Evolutionary conservation across 1,140 invertebrate genomes (phyloP).

Genomic region (Platyura marginata): DNA sequence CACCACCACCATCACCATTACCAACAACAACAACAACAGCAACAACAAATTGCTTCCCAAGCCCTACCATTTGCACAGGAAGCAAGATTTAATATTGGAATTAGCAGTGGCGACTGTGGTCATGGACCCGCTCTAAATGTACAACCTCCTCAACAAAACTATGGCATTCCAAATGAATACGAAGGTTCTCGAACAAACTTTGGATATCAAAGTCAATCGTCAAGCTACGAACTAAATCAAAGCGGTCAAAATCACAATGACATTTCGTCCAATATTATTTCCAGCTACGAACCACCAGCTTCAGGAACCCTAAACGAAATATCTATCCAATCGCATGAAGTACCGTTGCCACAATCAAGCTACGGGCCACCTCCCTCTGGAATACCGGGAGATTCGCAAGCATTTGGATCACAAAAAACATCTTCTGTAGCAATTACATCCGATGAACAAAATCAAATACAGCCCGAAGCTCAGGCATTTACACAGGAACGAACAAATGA

Average conservation of each 20-base stretch:
- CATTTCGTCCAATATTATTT: neutral
- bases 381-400: slow-evolving; percentile 12
- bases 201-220: slow-evolving; percentile 3
- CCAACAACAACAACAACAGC: slow-evolving; percentile 6
- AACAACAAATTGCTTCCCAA: slow-evolving; percentile 7
- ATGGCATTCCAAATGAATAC: too few relatives aligned
- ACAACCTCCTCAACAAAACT: slow-evolving; percentile 10
- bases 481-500: too few relatives aligned
- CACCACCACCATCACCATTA: slow-evolving; percentile 1
- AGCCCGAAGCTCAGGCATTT: too few relatives aligned
- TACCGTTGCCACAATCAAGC: slow-evolving; percentile 19
- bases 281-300: slow-evolving; percentile 10
- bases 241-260: too few relatives aligned
- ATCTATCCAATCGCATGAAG: slow-evolving; percentile 3
- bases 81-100: slow-evolving; percentile 11
- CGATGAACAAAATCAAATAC: neutral
- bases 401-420: slow-evolving; percentile 18
- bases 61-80: slow-evolving; percentile 14
- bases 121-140: slow-evolving; percentile 19
- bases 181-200: too few relatives aligned
- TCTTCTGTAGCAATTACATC: neutral
- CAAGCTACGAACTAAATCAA: slow-evolving; percentile 2
- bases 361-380: slow-evolving; percentile 17
- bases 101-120: slow-evolving; percentile 13
- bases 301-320: slow-evolving; percentile 3